phyloP scores from a whole-genome alignment of 2,113 vertebrate genomes.

The Trogon surrucura region DNA sequence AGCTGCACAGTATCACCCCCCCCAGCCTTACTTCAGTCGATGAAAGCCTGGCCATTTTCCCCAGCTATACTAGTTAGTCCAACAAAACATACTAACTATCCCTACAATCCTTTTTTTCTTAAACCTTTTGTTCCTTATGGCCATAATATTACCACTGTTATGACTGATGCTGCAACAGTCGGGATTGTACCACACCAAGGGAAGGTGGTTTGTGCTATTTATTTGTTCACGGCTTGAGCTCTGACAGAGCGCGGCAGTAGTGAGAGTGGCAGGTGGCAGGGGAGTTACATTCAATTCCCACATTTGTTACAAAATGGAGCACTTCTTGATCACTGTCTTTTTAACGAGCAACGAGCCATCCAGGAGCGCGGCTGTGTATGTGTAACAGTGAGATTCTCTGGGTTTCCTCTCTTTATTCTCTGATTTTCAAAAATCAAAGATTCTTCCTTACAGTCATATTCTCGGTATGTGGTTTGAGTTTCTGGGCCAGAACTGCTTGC shows the following conservation, averaged over 20 bases:
- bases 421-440: neutral
- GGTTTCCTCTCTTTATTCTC: neutral
- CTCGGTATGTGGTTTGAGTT: neutral
- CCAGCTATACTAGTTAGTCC: neutral
- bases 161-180: neutral
- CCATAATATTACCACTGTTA: neutral
- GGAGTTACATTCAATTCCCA: neutral
- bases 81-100: neutral
- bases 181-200: neutral
- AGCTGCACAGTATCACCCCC: neutral
- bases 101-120: neutral
- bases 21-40: neutral
- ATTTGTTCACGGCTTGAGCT: neutral
- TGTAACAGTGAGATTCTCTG: neutral
- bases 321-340: neutral
- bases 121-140: neutral
- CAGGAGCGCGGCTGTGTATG: neutral
- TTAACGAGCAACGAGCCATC: neutral
- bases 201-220: neutral
- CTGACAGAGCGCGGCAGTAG: fast-evolving
- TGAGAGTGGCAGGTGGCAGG: neutral
- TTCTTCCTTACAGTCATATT: neutral
- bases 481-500: neutral
- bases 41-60: neutral
- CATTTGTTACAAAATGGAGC: neutral